Conservation (phyloP, 2,113 vertebrate genomes). For the Artemisiospiza belli region DNA sequence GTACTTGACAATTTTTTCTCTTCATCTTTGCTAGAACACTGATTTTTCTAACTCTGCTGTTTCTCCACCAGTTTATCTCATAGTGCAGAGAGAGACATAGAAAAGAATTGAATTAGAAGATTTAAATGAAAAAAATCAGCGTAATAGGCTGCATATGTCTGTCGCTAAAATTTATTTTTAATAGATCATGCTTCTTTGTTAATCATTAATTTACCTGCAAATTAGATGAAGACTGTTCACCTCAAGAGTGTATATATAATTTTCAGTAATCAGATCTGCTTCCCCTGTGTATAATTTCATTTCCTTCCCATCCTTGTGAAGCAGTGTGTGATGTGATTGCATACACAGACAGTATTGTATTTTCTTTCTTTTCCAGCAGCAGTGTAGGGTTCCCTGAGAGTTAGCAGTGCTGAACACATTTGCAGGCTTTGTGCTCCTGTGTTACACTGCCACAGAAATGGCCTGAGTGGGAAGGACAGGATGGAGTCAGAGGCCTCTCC, state of each 20-base stretch:
- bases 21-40: background rate
- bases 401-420: background rate
- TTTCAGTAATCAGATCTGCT: conserved; percentile 58
- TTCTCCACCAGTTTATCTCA: background rate
- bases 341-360: background rate
- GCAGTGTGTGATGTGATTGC: background rate
- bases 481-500: background rate
- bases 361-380: background rate
- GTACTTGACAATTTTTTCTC: background rate
- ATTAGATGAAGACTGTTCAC: conserved; percentile 30
- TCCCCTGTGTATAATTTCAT: conserved; percentile 64
- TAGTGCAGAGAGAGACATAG: background rate
- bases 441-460: background rate
- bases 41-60: background rate
- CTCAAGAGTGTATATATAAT: conserved; percentile 9
- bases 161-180: background rate
- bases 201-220: conserved; percentile 48
- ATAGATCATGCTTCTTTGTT: background rate
- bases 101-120: background rate
- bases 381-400: background rate
- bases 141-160: background rate
- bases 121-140: background rate
- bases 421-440: background rate
- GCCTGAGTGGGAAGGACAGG: background rate
- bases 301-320: conserved; percentile 56